Evolutionary conservation across 2,113 vertebrate species (phyloP), one percentile per base, ranked within the genome.

Genomic region (Dicerorhinus sumatrensis): DNA sequence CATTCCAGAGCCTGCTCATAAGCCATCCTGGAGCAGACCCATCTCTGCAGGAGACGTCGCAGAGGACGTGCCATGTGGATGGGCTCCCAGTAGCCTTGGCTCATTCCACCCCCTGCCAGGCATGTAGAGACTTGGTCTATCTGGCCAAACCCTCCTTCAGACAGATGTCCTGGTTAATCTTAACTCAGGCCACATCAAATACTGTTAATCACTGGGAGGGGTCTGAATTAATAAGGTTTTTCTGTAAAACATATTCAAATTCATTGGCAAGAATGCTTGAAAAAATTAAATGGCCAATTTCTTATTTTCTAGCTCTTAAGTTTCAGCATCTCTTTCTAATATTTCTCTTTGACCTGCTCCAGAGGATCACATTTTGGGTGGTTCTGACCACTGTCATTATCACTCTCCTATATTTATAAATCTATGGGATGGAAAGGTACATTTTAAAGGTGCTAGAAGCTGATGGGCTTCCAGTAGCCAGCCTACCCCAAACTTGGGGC

Each of bases 191-290:
- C 84, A 93, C 67, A 86, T 75, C 58, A 46, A 83, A 75, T 73
- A 92, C 51, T 92, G 25, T 83, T 89, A 33, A 83, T 90, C 62
- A 92, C 42, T 21, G 23, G 20, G 31, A 7, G 92, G 31, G 31
- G 56, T 90, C 27, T 60, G 36, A 95, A 72, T 67, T 62, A 89
- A 75, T 18, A 60, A 27, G 9, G 36, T 31, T 94, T 80, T 80
- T 91, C 92, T 95, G 7, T 73, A 93, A 93, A 58, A 83, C 31
- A 60, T 77, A 77, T 14, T 60, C 72, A 94, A 82, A 83, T 87
- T 96, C 33, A 85, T 69, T 76, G 56, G n/a, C 23, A 83, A 83
- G 46, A 95, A 70, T 75, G 29, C 62, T 89, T 77, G 16, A 77
- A 94, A 91, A 56, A 39, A 58, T 8, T 77, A 58, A 90, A 77